These are phyloP conservation scores for Zhengitettix transpicula DNA, from an alignment of 2,888 invertebrate species.

Conservation along the genomic window DNA sequence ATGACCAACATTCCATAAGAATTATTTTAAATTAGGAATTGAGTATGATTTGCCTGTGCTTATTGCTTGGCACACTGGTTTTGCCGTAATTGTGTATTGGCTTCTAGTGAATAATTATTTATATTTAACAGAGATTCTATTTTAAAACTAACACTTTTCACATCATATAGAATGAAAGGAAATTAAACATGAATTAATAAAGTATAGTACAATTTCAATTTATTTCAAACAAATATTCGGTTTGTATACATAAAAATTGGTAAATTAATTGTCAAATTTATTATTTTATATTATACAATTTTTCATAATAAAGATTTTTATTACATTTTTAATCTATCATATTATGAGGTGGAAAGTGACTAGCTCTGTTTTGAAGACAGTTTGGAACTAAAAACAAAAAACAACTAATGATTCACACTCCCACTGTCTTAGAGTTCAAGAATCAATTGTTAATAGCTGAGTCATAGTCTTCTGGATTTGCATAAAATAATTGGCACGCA, in stretches of 20 bases:
- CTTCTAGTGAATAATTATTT: too few species aligned
- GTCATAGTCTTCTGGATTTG: neutral
- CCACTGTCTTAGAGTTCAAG: neutral
- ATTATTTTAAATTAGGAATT: too few species aligned
- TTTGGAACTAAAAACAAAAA: neutral
- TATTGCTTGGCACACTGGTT: too few species aligned
- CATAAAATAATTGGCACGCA: too few species aligned
- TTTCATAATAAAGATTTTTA: neutral
- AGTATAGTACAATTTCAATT: neutral
- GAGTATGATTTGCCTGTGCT: too few species aligned
- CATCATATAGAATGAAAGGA: too few species aligned
- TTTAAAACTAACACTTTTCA: too few species aligned
- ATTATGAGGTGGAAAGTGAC: conserved; percentile 3
- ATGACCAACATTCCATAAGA: too few species aligned
- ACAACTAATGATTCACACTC: neutral
- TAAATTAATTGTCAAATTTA: neutral
- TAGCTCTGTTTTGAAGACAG: conserved; percentile 5
- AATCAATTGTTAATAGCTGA: neutral
- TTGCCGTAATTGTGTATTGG: too few species aligned
- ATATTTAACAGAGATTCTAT: too few species aligned
- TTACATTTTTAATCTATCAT: neutral
- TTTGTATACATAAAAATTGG: neutral
- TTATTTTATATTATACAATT: neutral
- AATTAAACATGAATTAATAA: too few species aligned
- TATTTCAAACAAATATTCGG: conserved; percentile 3